A percentile compares a stretch with the other conserved stretches of the same genome.
phyloP scores from a whole-genome alignment of 2,888 invertebrate species.

The Cyrtodaria siliqua region DNA sequence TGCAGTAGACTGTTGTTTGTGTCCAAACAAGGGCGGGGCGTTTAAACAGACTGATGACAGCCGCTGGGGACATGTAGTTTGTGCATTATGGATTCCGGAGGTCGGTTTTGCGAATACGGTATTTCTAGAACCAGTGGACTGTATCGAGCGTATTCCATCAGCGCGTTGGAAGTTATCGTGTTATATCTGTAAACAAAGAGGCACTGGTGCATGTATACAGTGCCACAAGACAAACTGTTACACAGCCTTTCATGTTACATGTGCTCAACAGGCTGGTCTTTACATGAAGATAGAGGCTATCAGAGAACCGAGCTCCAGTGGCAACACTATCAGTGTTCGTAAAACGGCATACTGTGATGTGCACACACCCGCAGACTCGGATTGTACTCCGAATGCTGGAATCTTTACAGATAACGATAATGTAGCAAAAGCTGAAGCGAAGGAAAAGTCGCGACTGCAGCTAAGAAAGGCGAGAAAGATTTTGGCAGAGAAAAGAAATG shows the following conservation, averaged over 20 bases:
- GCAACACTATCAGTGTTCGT: slow-evolving; percentile 88
- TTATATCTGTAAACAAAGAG: slow-evolving; percentile 93
- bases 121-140: slow-evolving; percentile 98
- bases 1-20: slow-evolving; percentile 98
- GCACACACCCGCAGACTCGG: slow-evolving; percentile 91
- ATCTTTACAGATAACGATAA: slow-evolving; percentile 74
- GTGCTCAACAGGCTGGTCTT: slow-evolving; percentile 97
- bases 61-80: slow-evolving; percentile 99
- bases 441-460: slow-evolving; percentile 89
- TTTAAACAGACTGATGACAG: slow-evolving; percentile 99
- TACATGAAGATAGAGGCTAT: slow-evolving; percentile 95
- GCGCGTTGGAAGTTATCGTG: slow-evolving; percentile 99
- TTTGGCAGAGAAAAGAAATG: slow-evolving; percentile 94
- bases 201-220: slow-evolving; percentile 98
- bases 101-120: slow-evolving; percentile 97
- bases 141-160: slow-evolving; percentile 97
- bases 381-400: slow-evolving; percentile 75
- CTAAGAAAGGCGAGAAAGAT: slow-evolving; percentile 95
- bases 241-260: slow-evolving; percentile 99
- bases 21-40: slow-evolving; percentile 99
- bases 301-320: slow-evolving; percentile 86
- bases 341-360: slow-evolving; percentile 98
- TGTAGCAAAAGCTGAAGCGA: slow-evolving; percentile 80
- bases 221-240: slow-evolving; percentile 98
- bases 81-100: slow-evolving; percentile 99